Evolutionary conservation across 2,113 vertebrate genomes (phyloP).

Genomic region (Catharus minimus): DNA sequence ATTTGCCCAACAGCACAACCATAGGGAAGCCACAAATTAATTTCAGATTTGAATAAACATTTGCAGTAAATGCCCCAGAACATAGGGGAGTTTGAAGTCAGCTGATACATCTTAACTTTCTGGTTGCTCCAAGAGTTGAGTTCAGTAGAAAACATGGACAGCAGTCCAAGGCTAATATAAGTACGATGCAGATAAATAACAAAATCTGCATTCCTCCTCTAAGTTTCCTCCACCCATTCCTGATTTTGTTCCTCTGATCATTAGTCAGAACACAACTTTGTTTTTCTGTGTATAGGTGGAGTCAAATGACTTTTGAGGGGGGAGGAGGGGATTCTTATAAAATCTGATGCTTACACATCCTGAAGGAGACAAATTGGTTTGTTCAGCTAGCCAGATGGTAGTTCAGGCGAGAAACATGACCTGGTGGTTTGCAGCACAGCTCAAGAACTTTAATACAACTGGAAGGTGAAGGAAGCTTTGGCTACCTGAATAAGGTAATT

Average conservation of each 20-base stretch:
- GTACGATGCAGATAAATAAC: neutral
- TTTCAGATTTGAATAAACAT: neutral
- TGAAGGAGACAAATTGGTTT: neutral
- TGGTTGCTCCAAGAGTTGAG: neutral
- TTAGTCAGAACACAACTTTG: neutral
- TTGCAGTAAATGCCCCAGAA: neutral
- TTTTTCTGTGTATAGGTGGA: slow-evolving; percentile 34
- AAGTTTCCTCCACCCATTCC: neutral
- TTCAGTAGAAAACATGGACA: neutral
- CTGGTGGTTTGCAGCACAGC: neutral
- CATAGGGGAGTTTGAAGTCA: neutral
- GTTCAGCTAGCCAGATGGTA: neutral
- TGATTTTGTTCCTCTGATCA: slow-evolving; percentile 13
- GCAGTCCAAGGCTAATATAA: neutral
- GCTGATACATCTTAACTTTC: neutral
- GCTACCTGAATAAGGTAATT: slow-evolving; percentile 32
- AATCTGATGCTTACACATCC: neutral
- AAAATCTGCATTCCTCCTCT: neutral
- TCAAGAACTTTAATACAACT: neutral
- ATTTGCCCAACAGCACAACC: neutral
- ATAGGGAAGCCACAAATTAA: neutral
- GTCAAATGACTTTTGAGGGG: slow-evolving; percentile 1
- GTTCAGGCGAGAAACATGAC: neutral
- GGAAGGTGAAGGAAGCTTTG: neutral
- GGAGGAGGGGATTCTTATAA: slow-evolving; percentile 12